phyloP scores from a whole-genome alignment of 2,797 vertebrate species.

The Arremon aurantiirostris region DNA sequence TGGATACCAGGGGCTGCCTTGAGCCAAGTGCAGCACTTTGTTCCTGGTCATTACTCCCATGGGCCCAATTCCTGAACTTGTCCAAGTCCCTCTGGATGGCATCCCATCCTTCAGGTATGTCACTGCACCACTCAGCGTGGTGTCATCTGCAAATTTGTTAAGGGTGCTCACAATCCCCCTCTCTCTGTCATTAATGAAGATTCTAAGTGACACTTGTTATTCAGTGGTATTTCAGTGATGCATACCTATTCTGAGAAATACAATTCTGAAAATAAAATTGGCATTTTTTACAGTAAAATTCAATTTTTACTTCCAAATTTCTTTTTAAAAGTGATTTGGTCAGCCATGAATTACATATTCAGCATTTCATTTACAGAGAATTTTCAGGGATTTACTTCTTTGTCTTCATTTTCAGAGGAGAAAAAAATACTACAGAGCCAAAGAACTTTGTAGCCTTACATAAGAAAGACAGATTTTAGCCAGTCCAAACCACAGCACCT shows the following conservation, averaged over 20 bases:
- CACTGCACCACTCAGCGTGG: neutral
- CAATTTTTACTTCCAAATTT: neutral
- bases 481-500: neutral
- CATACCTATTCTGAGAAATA: neutral
- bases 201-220: neutral
- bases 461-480: neutral
- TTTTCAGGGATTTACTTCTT: neutral
- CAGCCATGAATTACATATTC: neutral
- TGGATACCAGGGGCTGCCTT: rapidly evolving
- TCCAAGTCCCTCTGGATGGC: neutral
- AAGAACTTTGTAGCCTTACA: neutral
- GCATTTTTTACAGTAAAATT: neutral
- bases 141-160: neutral
- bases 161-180: too few relatives aligned
- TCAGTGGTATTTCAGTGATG: neutral
- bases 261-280: neutral
- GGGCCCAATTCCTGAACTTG: rapidly evolving
- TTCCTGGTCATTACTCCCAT: neutral
- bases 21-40: neutral
- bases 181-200: neutral
- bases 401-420: neutral
- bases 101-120: neutral
- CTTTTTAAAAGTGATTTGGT: neutral
- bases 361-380: neutral
- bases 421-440: neutral